These are phyloP conservation scores for Pseudachorutes palmiensis DNA, from an alignment of 1,140 invertebrate genomes.

Conservation along the genomic window DNA sequence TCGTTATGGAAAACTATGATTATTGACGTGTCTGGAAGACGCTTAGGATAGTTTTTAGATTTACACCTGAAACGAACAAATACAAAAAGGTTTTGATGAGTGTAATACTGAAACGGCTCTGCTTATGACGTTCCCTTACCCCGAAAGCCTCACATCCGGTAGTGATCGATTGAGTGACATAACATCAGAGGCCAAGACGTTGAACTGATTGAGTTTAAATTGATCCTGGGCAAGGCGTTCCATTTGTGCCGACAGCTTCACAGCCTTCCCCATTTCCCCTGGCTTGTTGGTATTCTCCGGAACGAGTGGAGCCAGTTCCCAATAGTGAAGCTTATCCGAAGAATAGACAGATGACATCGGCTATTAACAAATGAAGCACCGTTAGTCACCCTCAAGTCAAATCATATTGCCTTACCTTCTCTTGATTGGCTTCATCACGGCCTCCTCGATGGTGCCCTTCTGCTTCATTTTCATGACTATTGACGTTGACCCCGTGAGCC, in stretches of 20 bases:
- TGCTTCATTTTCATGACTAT: slow-evolving; percentile 26
- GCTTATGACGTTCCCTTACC: slow-evolving; percentile 52
- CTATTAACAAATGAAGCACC: not conserved
- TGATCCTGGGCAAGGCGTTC: slow-evolving; percentile 85
- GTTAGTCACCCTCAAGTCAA: not conserved
- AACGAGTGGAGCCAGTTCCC: slow-evolving; percentile 62
- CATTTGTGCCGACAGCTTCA: slow-evolving; percentile 72
- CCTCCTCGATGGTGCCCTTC: slow-evolving; percentile 12
- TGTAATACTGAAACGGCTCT: not conserved
- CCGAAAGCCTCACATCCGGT: slow-evolving; percentile 83
- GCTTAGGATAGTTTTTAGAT: slow-evolving; percentile 62
- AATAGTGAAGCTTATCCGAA: slow-evolving; percentile 53
- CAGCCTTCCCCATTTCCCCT: slow-evolving; percentile 83
- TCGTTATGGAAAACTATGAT: slow-evolving; percentile 98
- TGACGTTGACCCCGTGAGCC: slow-evolving; percentile 7
- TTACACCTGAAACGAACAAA: slow-evolving; percentile 57
- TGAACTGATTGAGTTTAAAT: slow-evolving; percentile 98
- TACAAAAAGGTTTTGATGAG: not conserved
- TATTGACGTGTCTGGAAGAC: slow-evolving; percentile 80
- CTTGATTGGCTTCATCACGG: slow-evolving; percentile 7
- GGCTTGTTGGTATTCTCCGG: slow-evolving; percentile 58
- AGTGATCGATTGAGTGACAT: slow-evolving; percentile 93
- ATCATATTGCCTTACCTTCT: slow-evolving; percentile 4
- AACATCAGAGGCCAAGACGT: slow-evolving; percentile 92
- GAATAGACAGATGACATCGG: slow-evolving; percentile 23